Percentiles rank a stretch among this genome's conserved stretches.
Conservation (phyloP, 2,888 invertebrate species). For the Clanis bilineata region DNA sequence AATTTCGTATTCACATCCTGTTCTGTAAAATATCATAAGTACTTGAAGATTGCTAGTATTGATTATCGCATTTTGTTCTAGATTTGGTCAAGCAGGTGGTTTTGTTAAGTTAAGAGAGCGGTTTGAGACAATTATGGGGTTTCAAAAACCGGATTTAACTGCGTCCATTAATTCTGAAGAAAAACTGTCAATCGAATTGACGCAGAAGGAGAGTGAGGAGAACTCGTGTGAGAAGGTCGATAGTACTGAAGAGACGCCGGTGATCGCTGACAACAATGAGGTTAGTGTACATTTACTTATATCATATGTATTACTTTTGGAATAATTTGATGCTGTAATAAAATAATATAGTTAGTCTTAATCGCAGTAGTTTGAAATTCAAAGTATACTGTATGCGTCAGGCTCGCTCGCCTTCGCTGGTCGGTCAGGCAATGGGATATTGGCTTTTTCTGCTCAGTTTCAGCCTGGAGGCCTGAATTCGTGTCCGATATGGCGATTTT, state of each 20-base stretch:
- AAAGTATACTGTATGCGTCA: too few relatives aligned
- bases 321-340: too few relatives aligned
- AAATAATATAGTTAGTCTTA: too few relatives aligned
- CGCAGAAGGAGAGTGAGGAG: conserved; percentile 66
- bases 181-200: conserved; percentile 65
- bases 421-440: too few relatives aligned
- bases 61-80: conserved; percentile 36
- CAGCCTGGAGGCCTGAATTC: too few relatives aligned
- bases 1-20: too few relatives aligned
- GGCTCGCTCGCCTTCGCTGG: too few relatives aligned
- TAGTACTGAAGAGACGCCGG: conserved; percentile 44
- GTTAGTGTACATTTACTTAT: conserved; percentile 39
- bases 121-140: conserved; percentile 88
- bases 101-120: conserved; percentile 93
- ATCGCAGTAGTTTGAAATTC: too few relatives aligned
- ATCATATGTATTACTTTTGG: not conserved
- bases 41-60: too few relatives aligned
- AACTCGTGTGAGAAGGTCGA: conserved; percentile 50
- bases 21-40: too few relatives aligned
- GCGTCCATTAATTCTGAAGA: conserved; percentile 67
- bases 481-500: too few relatives aligned
- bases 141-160: conserved; percentile 76
- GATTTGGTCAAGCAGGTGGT: conserved; percentile 94
- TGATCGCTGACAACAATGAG: conserved; percentile 59
- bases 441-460: too few relatives aligned